Percentiles rank a stretch among this genome's conserved stretches.
These are phyloP conservation scores for Ramazzottius varieornatus DNA, from an alignment of 2,888 invertebrate genomes.

Conservation along the genomic window DNA sequence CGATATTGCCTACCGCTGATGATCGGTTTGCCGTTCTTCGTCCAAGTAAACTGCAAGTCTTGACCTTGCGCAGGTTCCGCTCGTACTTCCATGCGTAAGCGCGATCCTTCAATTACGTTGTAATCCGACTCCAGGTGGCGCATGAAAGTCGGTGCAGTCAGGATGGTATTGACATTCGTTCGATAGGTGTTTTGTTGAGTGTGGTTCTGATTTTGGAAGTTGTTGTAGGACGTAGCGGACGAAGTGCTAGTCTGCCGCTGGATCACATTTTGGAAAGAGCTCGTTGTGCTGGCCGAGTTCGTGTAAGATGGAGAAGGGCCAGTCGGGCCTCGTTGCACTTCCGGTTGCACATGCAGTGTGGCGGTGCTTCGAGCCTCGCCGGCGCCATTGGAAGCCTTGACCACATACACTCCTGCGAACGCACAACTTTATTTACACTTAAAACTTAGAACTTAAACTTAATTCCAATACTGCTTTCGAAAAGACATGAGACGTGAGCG, in stretches of 20 bases:
- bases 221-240: neutral
- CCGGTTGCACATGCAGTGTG: conserved; percentile 19
- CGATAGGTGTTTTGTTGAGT: no score
- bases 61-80: conserved; percentile 8
- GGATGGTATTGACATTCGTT: neutral
- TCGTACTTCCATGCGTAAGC: conserved; percentile 16
- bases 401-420: conserved; percentile 24
- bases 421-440: no score
- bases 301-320: neutral
- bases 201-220: neutral
- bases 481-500: no score
- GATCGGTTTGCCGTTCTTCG: conserved; percentile 14
- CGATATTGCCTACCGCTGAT: neutral
- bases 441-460: no score
- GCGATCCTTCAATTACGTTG: conserved; percentile 13
- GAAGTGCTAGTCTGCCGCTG: neutral
- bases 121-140: neutral
- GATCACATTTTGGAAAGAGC: neutral
- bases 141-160: conserved; percentile 1
- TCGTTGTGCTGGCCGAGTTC: neutral
- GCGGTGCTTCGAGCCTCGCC: conserved; percentile 24
- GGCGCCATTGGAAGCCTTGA: conserved; percentile 22
- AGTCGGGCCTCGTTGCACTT: neutral
- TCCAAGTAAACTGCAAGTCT: conserved; percentile 12
- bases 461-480: no score